A percentile compares a stretch with the other conserved stretches of the same genome.
Conservation (phyloP, 2,797 vertebrate species). For the Oophaga sylvatica region DNA sequence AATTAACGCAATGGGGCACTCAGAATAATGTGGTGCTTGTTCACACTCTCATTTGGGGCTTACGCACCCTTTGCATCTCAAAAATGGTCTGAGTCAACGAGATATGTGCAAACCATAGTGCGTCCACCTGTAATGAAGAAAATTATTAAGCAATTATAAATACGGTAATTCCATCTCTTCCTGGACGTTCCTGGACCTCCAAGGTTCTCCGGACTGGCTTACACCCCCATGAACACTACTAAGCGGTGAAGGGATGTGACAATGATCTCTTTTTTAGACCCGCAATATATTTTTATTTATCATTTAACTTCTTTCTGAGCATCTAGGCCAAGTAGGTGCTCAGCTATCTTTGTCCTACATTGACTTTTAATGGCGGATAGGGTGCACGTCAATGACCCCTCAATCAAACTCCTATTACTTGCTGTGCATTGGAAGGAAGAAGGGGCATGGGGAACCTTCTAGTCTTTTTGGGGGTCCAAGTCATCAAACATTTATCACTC, state of each 20-base stretch:
- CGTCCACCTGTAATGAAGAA: conserved; percentile 84
- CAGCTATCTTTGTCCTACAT: no score
- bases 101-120: conserved; percentile 90
- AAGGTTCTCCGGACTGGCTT: not conserved
- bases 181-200: not conserved
- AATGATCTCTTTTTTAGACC: no score
- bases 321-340: no score
- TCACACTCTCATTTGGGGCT: not conserved
- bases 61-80: conserved; percentile 86
- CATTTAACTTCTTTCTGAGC: no score
- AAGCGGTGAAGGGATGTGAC: not conserved
- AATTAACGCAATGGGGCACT: not conserved
- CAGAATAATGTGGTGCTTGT: not conserved
- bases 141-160: not conserved
- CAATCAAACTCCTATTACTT: no score
- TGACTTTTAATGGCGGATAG: no score
- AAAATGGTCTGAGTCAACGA: conserved; percentile 89
- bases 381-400: no score
- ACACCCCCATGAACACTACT: not conserved
- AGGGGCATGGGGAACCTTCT: no score
- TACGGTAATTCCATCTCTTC: not conserved
- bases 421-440: no score
- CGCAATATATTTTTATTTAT: no score
- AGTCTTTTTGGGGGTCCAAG: no score
- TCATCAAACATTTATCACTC: no score